Conservation (phyloP, 2,888 invertebrate species). For the Tenthredo amoena region DNA sequence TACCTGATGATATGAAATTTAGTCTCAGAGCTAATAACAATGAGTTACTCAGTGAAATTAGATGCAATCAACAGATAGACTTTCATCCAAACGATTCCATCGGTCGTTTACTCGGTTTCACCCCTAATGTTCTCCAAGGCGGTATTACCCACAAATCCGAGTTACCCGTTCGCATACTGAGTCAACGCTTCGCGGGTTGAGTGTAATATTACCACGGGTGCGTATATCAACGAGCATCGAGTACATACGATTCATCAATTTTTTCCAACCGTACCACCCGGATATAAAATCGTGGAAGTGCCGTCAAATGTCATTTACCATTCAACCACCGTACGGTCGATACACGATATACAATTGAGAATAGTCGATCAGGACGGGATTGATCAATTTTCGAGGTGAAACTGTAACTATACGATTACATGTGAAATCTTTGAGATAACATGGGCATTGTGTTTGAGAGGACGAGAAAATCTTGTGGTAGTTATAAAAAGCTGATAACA, state of each 20-base stretch:
- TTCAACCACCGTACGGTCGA: too few relatives aligned
- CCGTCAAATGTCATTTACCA: too few relatives aligned
- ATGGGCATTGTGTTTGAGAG: background rate
- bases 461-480: slow-evolving; percentile 28
- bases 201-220: too few relatives aligned
- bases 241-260: slow-evolving; percentile 72
- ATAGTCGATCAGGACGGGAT: too few relatives aligned
- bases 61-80: slow-evolving; percentile 56
- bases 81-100: slow-evolving; percentile 56
- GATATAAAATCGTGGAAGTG: too few relatives aligned
- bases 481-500: slow-evolving; percentile 45
- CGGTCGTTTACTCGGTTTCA: slow-evolving; percentile 65
- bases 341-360: too few relatives aligned
- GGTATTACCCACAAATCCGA: slow-evolving; percentile 64
- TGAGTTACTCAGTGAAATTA: slow-evolving; percentile 61
- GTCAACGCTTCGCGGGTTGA: slow-evolving; percentile 61
- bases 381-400: too few relatives aligned
- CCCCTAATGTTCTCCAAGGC: too few relatives aligned
- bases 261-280: too few relatives aligned
- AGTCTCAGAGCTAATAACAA: slow-evolving; percentile 58
- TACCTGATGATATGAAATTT: slow-evolving; percentile 25
- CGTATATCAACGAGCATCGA: too few relatives aligned
- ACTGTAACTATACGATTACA: too few relatives aligned
- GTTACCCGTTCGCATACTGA: slow-evolving; percentile 68
- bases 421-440: background rate